Evolutionary conservation across 2,113 vertebrate species (phyloP).

Genomic region (Cichladusa arquata): DNA sequence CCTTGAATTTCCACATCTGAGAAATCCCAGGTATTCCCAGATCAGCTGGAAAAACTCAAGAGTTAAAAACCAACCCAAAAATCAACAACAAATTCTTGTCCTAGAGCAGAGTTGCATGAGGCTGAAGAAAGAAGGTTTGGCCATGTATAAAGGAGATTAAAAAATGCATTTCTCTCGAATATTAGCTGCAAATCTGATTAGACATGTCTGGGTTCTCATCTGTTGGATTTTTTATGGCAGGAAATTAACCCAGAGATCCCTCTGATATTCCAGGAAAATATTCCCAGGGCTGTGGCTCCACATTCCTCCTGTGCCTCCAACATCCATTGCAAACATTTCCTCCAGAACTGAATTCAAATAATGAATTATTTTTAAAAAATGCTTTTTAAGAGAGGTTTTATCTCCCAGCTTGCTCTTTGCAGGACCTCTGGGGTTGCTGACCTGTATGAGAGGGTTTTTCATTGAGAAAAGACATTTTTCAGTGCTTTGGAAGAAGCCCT

Average conservation of each 20-base stretch:
- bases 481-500: neutral
- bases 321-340: neutral
- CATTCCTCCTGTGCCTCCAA: neutral
- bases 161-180: neutral
- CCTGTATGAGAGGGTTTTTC: neutral
- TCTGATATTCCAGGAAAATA: neutral
- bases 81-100: neutral
- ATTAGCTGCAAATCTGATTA: neutral
- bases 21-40: neutral
- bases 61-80: neutral
- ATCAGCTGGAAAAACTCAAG: neutral
- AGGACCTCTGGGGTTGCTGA: neutral
- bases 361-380: neutral
- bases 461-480: neutral
- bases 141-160: fast-evolving
- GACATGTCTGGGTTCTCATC: fast-evolving
- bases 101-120: neutral
- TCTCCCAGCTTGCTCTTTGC: neutral
- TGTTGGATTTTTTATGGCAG: neutral
- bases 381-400: neutral
- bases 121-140: neutral
- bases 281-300: neutral
- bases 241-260: neutral
- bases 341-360: neutral
- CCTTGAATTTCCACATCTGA: neutral